These are phyloP conservation scores for Cranoglanis bouderius DNA, from an alignment of 2,113 vertebrate genomes.

Conservation along the genomic window DNA sequence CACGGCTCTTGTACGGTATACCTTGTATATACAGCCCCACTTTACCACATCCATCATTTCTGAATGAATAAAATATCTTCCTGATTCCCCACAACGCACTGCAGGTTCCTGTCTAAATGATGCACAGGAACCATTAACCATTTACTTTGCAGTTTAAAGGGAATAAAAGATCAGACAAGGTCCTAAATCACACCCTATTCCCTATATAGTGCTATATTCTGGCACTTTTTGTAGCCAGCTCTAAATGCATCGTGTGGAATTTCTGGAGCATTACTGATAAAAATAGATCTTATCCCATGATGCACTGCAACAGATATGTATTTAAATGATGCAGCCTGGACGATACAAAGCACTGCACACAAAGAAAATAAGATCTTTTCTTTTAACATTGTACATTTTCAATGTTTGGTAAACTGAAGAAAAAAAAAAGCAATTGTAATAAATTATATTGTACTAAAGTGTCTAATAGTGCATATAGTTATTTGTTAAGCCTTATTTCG, in stretches of 20 bases:
- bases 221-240: neutral
- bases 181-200: neutral
- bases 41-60: neutral
- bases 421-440: neutral
- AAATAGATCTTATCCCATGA: neutral
- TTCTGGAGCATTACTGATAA: neutral
- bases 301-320: neutral
- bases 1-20: no score
- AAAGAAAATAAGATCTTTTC: neutral
- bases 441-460: neutral
- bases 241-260: neutral
- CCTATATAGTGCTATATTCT: neutral
- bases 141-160: neutral
- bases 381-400: neutral
- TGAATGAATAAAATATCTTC: neutral
- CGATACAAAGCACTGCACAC: neutral
- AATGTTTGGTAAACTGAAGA: neutral
- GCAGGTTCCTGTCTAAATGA: neutral
- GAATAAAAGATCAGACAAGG: neutral
- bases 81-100: neutral
- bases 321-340: neutral
- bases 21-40: neutral
- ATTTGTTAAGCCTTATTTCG: neutral
- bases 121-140: neutral
- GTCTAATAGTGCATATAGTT: neutral